phyloP scores from a whole-genome alignment of 2,888 invertebrate species.

The Piscicola geometra region DNA sequence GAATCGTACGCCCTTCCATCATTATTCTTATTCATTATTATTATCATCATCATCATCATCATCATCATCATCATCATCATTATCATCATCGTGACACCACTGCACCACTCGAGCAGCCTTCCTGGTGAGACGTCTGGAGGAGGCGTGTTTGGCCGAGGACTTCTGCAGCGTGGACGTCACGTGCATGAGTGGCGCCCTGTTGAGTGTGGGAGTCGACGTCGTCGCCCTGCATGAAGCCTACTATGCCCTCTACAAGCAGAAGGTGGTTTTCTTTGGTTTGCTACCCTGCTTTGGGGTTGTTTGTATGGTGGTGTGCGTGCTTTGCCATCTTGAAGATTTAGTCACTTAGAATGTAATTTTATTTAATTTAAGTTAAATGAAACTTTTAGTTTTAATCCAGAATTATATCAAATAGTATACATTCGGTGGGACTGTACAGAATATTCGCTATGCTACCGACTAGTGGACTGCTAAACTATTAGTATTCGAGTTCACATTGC shows the following conservation, averaged over 20 bases:
- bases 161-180: conserved; percentile 47
- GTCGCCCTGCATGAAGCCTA: conserved; percentile 76
- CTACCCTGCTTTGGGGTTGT: too few species aligned
- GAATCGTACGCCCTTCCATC: neutral
- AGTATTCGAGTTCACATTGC: neutral
- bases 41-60: neutral
- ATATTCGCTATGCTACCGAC: too few species aligned
- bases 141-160: conserved; percentile 45
- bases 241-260: conserved; percentile 60
- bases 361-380: too few species aligned
- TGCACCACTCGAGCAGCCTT: conserved; percentile 53
- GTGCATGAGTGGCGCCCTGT: conserved; percentile 72
- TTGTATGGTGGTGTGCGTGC: too few species aligned
- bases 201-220: conserved; percentile 72
- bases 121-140: conserved; percentile 55
- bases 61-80: neutral
- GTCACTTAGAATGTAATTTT: too few species aligned
- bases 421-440: too few species aligned
- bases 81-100: conserved; percentile 6
- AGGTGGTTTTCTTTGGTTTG: too few species aligned
- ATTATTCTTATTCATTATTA: neutral
- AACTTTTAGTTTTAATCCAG: too few species aligned
- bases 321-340: too few species aligned
- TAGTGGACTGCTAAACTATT: neutral
- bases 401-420: too few species aligned